Evolutionary conservation across 1,140 invertebrate species (phyloP), one percentile per base, ranked within the genome.

Genomic region (Aphelinus atriplicis): DNA sequence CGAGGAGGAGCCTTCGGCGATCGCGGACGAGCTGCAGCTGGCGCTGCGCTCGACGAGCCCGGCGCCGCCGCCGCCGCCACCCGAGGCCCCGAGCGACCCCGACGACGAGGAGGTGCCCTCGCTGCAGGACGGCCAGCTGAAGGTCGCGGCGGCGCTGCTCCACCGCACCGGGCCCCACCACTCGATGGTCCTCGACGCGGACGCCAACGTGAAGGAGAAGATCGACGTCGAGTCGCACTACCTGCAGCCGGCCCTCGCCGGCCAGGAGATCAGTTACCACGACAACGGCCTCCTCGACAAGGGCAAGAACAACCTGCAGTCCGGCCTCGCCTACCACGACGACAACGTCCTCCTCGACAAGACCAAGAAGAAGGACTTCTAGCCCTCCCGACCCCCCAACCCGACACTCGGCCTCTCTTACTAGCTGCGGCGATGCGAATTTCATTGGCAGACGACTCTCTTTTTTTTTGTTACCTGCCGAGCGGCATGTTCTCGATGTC

Each of bases 251-350:
- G 89, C 89, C 0, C 83, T 88, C 0, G 87, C 85, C 4, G 89
- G 89, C 2, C 85, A 88, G 62, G 89, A 89, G 72, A 89, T 90
- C 63, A 89, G 89, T 80, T 90, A 90, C 73, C 84, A 87, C 68
- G 87, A 88, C 70, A 87, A 87, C 65, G 80, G 83, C 3, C 78
- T 87, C 0, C 82, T 84, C 0, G 80, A 84, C 62, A 87, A 87
- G 76, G 26, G 26, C 26, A 26, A 26, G 26, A 26, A 26, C 26
- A 26, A 26, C 74, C 79, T 90, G 46, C 88, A 88, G 42, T 89
- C 89, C 0, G 89, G 89, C 0, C 83, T 88, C 0, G 87, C 85
- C 4, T 89, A 89, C 2, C 85, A 88, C 73, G 84, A 87, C 68
- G 87, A 88, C 70, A 87, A 87, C 65, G 80, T 84, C 3, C 78